phyloP scores from a whole-genome alignment of 1,140 invertebrate genomes.

The Diprion similis region DNA sequence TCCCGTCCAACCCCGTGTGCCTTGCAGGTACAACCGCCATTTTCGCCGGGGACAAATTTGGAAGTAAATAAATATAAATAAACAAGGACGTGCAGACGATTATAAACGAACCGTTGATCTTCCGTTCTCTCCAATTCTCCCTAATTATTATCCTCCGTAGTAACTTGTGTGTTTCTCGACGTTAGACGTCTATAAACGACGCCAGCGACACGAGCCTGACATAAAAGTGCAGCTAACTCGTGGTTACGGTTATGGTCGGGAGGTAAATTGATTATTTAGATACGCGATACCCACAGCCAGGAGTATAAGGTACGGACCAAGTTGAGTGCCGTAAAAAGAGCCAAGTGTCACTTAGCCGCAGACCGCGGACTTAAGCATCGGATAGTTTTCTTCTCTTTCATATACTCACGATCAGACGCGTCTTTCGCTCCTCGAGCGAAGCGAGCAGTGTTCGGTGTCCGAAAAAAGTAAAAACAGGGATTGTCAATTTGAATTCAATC shows the following conservation, averaged over 20 bases:
- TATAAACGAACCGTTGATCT: no score
- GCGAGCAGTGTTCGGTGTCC: no score
- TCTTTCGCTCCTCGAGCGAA: no score
- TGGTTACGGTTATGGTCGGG: slow-evolving; percentile 57
- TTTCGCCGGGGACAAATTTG: neutral
- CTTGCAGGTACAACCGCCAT: neutral
- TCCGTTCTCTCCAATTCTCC: no score
- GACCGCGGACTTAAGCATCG: slow-evolving; percentile 26
- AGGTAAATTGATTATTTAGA: slow-evolving; percentile 59
- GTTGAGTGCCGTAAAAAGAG: slow-evolving; percentile 47
- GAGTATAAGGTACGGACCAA: slow-evolving; percentile 30
- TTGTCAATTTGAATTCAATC: no score
- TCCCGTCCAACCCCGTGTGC: slow-evolving; percentile 19
- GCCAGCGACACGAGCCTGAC: slow-evolving; percentile 23
- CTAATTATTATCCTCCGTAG: no score
- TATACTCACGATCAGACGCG: no score
- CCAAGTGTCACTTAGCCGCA: slow-evolving; percentile 42
- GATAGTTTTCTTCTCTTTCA: no score
- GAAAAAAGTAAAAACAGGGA: no score
- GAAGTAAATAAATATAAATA: no score
- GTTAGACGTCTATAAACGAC: neutral
- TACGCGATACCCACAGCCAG: slow-evolving; percentile 44
- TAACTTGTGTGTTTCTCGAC: no score
- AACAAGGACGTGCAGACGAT: no score
- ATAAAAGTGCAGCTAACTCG: slow-evolving; percentile 54